Evolutionary conservation across 2,888 invertebrate genomes (phyloP).

Genomic region (Acrobasis consociella): DNA sequence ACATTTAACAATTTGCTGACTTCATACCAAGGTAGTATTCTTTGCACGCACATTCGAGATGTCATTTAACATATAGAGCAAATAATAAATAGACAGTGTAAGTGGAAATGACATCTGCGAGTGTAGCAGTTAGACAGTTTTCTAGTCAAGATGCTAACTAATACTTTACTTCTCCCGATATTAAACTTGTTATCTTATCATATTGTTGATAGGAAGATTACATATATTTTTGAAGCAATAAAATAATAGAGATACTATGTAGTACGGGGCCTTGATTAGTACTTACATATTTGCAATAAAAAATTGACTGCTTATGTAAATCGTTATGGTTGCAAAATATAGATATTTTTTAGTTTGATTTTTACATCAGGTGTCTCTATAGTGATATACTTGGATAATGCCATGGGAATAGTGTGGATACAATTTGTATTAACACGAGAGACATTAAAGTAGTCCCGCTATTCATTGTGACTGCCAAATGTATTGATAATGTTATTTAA

Average conservation of each 20-base stretch:
- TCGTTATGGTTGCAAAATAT: not conserved
- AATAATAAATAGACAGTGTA: not conserved
- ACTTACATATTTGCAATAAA: constrained; percentile 44
- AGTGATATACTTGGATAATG: not conserved
- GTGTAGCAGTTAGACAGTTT: constrained; percentile 32
- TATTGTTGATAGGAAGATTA: constrained; percentile 30
- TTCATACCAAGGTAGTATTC: constrained; percentile 21
- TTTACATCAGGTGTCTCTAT: not conserved
- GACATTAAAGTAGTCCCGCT: not conserved
- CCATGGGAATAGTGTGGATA: too few relatives aligned
- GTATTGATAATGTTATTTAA: not conserved
- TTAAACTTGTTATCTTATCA: constrained; percentile 22
- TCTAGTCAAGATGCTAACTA: constrained; percentile 45
- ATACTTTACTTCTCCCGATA: constrained; percentile 25
- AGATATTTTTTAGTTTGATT: not conserved
- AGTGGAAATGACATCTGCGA: constrained; percentile 6
- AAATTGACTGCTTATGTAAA: not conserved
- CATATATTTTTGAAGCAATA: constrained; percentile 54
- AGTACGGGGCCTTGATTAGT: constrained; percentile 52
- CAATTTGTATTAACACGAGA: too few relatives aligned
- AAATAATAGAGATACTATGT: constrained; percentile 41
- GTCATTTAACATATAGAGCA: not conserved
- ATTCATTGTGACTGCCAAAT: constrained; percentile 6
- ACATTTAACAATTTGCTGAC: constrained; percentile 7
- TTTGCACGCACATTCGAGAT: not conserved